These are phyloP conservation scores for Pituophis catenifer DNA, from an alignment of 2,113 vertebrate species.

Conservation along the genomic window DNA sequence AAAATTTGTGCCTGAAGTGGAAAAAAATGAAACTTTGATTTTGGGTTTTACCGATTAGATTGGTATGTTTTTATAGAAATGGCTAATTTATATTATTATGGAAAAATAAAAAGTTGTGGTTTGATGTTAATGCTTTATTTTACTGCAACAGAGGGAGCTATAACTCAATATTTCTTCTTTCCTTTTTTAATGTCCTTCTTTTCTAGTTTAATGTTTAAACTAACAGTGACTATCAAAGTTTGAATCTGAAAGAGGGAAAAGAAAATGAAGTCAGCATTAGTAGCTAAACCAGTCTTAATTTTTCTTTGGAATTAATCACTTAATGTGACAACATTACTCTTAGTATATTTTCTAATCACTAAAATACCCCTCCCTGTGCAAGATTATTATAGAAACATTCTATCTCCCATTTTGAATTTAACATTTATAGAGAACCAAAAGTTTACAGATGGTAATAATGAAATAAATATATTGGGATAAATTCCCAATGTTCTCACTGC, in stretches of 20 bases:
- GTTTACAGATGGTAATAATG: neutral
- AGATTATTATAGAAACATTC: neutral
- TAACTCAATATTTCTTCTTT: no score
- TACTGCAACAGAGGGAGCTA: no score
- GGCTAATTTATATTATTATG: no score
- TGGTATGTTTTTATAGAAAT: no score
- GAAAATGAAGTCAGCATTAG: neutral
- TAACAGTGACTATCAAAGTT: neutral
- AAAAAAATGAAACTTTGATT: no score
- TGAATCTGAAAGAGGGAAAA: neutral
- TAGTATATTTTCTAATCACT: neutral
- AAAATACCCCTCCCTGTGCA: neutral
- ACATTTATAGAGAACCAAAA: neutral
- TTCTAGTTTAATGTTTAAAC: no score
- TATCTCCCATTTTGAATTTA: neutral
- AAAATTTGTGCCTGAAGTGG: no score
- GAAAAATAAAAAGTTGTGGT: no score
- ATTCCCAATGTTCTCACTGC: no score
- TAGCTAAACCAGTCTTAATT: neutral
- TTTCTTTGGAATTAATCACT: neutral
- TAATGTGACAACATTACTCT: neutral
- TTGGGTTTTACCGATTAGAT: no score
- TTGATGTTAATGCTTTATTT: no score
- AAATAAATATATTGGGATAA: neutral
- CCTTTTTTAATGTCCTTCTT: no score